These are phyloP conservation scores for Acridotheres tristis DNA, from an alignment of 2,797 vertebrate species.

Conservation along the genomic window DNA sequence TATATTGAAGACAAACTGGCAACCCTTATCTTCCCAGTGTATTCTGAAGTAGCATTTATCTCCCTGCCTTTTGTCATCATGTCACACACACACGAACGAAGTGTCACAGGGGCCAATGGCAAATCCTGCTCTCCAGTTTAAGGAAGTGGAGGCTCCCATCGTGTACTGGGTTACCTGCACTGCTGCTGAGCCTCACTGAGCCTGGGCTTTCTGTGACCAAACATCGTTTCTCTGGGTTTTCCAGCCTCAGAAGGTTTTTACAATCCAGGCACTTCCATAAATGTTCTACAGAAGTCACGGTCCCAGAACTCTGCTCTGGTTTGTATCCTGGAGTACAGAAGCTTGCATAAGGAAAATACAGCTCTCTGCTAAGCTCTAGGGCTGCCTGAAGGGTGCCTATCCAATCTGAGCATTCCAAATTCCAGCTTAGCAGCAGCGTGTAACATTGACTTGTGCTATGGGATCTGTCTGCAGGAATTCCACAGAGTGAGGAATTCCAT, in stretches of 20 bases:
- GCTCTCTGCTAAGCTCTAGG: not conserved
- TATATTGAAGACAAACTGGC: constrained; percentile 22
- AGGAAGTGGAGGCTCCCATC: not conserved
- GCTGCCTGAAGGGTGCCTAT: not conserved
- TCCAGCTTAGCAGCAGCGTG: not conserved
- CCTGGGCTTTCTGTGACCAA: not conserved
- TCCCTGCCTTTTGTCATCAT: not conserved
- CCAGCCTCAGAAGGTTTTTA: not conserved
- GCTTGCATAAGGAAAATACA: not conserved
- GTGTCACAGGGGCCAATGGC: not conserved
- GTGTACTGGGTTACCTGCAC: not conserved
- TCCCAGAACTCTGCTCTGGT: not conserved
- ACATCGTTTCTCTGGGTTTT: not conserved
- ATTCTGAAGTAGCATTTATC: constrained; percentile 23
- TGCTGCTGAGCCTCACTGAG: not conserved
- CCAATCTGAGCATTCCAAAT: not conserved
- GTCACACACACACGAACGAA: not conserved
- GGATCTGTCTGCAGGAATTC: not conserved
- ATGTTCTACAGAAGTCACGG: not conserved
- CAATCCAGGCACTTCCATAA: not conserved
- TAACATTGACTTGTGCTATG: not conserved
- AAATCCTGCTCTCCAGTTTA: not conserved
- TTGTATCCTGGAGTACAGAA: not conserved
- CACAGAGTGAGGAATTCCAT: not conserved
- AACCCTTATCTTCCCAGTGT: constrained; percentile 28